Conservation (phyloP, 1,140 invertebrate genomes). For the Spodoptera frugiperda region DNA sequence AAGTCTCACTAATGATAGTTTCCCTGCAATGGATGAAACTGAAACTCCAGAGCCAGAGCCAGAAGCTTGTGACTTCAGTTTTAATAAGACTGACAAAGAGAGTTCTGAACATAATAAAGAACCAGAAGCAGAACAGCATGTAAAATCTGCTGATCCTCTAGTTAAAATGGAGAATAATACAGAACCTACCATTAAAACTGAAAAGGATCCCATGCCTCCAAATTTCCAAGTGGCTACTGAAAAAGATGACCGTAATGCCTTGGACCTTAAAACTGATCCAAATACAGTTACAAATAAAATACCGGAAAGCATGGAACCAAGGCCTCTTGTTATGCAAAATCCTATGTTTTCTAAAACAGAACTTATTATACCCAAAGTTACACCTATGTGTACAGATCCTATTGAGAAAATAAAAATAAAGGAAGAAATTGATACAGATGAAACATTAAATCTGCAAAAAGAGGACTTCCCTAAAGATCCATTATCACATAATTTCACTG, state of each 20-base stretch:
- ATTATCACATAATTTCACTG: slow-evolving; percentile 76
- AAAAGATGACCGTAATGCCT: slow-evolving; percentile 73
- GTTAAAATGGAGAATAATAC: slow-evolving; percentile 69
- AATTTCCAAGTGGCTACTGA: slow-evolving; percentile 70
- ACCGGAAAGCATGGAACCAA: slow-evolving; percentile 70
- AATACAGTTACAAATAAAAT: slow-evolving; percentile 62
- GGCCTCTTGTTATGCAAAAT: slow-evolving; percentile 62
- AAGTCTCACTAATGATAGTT: slow-evolving; percentile 93
- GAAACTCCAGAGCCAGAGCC: slow-evolving; percentile 88
- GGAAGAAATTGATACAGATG: slow-evolving; percentile 86
- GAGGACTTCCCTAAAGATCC: slow-evolving; percentile 82
- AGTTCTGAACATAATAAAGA: slow-evolving; percentile 82
- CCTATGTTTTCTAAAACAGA: slow-evolving; percentile 85
- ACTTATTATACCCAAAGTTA: slow-evolving; percentile 87
- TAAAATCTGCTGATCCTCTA: slow-evolving; percentile 65
- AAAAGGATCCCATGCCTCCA: slow-evolving; percentile 73
- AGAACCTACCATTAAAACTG: slow-evolving; percentile 72
- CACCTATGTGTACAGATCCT: slow-evolving; percentile 78
- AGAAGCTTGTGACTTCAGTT: slow-evolving; percentile 85
- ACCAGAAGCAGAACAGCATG: slow-evolving; percentile 71
- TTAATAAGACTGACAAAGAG: slow-evolving; percentile 80
- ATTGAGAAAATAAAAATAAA: slow-evolving; percentile 87
- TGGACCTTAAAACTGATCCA: slow-evolving; percentile 79
- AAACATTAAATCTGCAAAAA: slow-evolving; percentile 78
- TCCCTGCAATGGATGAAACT: slow-evolving; percentile 91